These are phyloP conservation scores for Altica lythri DNA, from an alignment of 2,888 invertebrate genomes.

Conservation along the genomic window DNA sequence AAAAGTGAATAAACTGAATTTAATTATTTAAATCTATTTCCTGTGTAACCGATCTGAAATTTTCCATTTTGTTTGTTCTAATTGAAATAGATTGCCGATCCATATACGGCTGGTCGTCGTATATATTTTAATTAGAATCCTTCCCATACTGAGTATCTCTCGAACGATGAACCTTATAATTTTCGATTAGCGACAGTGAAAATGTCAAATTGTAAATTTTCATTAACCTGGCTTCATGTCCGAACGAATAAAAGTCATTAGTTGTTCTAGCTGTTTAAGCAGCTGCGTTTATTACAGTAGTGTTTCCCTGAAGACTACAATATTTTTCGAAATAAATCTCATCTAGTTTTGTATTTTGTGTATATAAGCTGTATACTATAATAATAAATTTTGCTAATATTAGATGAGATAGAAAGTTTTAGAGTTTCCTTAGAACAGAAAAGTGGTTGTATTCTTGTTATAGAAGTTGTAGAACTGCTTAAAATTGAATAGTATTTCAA, in stretches of 20 bases:
- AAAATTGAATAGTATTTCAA: no score
- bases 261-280: conserved; percentile 6
- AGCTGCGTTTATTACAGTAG: no score
- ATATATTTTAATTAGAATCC: conserved; percentile 25
- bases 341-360: no score
- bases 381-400: no score
- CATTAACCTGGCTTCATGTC: conserved; percentile 27
- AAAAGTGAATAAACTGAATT: no score
- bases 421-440: no score
- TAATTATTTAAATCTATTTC: no score
- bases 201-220: conserved; percentile 38
- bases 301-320: no score
- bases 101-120: background rate
- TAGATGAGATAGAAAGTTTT: no score
- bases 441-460: no score
- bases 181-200: conserved; percentile 33
- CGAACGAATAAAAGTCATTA: conserved; percentile 19
- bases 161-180: conserved; percentile 36
- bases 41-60: conserved; percentile 4
- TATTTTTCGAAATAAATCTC: background rate
- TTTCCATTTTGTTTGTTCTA: background rate
- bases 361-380: no score
- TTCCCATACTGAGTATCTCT: conserved; percentile 16
- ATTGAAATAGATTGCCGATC: conserved; percentile 13
- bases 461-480: no score